Base-by-base conservation (phyloP, 2,888 invertebrate species). In the Pammene fasciana region DNA sequence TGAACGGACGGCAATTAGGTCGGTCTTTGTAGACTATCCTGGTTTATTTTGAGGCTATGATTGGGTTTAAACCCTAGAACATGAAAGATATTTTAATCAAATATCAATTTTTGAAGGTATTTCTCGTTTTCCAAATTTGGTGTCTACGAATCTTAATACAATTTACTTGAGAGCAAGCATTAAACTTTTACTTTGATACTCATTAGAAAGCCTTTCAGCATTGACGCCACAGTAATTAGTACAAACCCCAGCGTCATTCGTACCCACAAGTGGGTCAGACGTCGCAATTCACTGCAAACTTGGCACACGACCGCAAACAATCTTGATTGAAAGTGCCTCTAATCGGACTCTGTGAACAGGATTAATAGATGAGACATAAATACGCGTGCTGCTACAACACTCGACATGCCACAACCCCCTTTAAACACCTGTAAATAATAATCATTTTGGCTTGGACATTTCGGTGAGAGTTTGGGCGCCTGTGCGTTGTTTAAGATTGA, bases 1-100 rank as follows among this genome's bases (percentile, higher is more conserved):
- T 87, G 85, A 88, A 88, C 85, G 87, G 81, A 80, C 85, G 82
- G 81, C 88, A 89, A 89, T 88, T 88, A 87, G 89, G 89, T 89
- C 89, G 87, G 79, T 65, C 68, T 68, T 68, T 68, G 64, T 54
- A 56, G 57, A 65, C 60, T 54, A 54, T 68, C 68, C 48, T 68
- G 68, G 57, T 65, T 68, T 64, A 52, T 64, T 68, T 59, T 38
- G 46, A 46, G 14, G 45, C 57, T 61, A n/a, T 57, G 57, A 57
- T 68, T 64, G 57, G 52, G 45, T 52, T 50, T 50, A 45, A 50
- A 64, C 43, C 43, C 50, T n/a, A 6, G 18, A 65, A 26, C 26
- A 26, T 26, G 26, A 26, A 26, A 26, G 26, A 26, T 1, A 26
- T 26, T 26, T 1, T 26, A 26, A 26, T 26, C 4, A 26, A 26